phyloP scores from a whole-genome alignment of 2,113 vertebrate genomes.

The Silurus asotus region DNA sequence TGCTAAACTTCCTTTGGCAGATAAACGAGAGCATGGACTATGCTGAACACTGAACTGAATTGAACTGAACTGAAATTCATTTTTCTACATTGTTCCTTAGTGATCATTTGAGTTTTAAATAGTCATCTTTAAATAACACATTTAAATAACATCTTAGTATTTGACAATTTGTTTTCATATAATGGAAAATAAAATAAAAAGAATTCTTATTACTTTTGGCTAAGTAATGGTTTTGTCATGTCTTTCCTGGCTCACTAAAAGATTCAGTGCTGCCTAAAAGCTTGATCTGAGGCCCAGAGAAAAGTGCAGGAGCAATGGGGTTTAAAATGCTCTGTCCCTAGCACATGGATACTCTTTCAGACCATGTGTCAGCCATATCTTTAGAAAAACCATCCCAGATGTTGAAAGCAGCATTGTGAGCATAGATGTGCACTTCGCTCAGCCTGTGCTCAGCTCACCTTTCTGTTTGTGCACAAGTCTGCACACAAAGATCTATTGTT shows the following conservation, averaged over 20 bases:
- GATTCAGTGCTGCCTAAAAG: conserved; percentile 22
- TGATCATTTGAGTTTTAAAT: background rate
- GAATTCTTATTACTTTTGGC: conserved; percentile 13
- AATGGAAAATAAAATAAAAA: background rate
- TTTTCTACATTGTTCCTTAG: background rate
- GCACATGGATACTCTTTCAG: conserved; percentile 10
- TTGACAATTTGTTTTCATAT: background rate
- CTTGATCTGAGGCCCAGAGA: conserved; percentile 8
- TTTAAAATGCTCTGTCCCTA: conserved; percentile 9
- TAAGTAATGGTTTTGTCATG: conserved; percentile 7
- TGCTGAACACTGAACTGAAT: conserved; percentile 10
- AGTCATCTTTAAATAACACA: background rate
- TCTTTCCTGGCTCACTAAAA: conserved; percentile 36
- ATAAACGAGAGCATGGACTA: conserved; percentile 45
- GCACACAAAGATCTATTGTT: conserved; percentile 38
- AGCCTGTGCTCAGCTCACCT: conserved; percentile 42
- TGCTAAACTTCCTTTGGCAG: conserved; percentile 60
- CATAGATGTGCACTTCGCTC: background rate
- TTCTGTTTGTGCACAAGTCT: conserved; percentile 34
- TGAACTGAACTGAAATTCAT: conserved; percentile 3
- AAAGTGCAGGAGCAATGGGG: conserved; percentile 16
- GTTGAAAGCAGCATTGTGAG: conserved; percentile 21
- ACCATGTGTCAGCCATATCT: conserved; percentile 41
- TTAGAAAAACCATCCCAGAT: conserved; percentile 36
- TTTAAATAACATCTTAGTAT: background rate